These are phyloP conservation scores for Craseonycteris thonglongyai DNA, from an alignment of 2,113 vertebrate genomes.

Conservation along the genomic window DNA sequence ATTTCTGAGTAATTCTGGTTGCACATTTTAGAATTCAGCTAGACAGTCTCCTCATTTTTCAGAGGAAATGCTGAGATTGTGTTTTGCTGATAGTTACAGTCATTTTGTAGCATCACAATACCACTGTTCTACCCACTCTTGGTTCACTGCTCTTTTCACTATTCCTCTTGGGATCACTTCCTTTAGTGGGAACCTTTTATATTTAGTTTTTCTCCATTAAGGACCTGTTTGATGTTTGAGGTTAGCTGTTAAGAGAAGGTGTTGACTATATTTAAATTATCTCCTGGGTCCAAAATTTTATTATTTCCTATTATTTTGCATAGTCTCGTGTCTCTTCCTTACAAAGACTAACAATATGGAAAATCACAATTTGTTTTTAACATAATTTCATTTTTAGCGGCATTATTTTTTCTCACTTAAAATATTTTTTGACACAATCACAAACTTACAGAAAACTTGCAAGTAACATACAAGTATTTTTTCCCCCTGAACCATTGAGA, in stretches of 20 bases:
- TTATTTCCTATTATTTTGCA: conserved; percentile 33
- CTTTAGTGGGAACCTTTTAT: not conserved
- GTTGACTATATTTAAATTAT: not conserved
- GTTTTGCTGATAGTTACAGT: conserved; percentile 9
- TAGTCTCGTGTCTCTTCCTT: not conserved
- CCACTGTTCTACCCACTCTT: conserved; percentile 43
- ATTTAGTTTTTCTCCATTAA: not conserved
- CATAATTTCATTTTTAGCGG: conserved; percentile 20
- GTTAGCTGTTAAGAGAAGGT: not conserved
- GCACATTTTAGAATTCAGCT: not conserved
- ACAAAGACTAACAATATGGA: not conserved
- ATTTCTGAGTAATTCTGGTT: not conserved
- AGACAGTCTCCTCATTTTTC: conserved; percentile 20
- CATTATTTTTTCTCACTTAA: not conserved
- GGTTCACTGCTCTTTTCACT: not conserved
- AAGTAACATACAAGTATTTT: not conserved
- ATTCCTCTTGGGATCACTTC: not conserved
- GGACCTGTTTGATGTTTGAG: not conserved
- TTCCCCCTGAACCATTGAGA: not conserved
- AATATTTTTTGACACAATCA: not conserved
- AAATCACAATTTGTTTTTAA: conserved; percentile 6
- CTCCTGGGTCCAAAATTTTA: not conserved
- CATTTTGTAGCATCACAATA: not conserved
- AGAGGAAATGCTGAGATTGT: conserved; percentile 34
- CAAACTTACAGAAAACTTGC: conserved; percentile 40